Conservation (phyloP, 30 jellyfish, hydroid and myxozoan genomes). For the Aurelia coerulea region DNA sequence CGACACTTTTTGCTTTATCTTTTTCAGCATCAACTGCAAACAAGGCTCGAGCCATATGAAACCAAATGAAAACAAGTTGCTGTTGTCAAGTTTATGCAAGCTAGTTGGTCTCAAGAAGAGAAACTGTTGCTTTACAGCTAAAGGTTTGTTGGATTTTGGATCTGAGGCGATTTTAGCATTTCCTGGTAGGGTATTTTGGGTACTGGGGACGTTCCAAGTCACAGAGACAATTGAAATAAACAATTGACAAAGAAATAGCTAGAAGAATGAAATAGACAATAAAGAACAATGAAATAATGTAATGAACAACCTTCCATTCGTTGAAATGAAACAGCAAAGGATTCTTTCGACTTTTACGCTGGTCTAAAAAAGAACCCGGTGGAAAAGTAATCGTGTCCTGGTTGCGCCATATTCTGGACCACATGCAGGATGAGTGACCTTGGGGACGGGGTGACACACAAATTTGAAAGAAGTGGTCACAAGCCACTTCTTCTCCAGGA, state of each 20-base stretch:
- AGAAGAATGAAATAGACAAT: not conserved
- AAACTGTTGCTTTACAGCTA: no score
- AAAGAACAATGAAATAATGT: not conserved
- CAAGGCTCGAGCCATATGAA: no score
- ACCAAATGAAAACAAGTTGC: no score
- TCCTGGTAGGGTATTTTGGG: no score
- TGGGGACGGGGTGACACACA: constrained; percentile 25
- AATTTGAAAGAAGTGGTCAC: constrained; percentile 21
- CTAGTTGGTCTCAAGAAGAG: no score
- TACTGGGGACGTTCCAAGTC: no score
- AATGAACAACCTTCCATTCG: constrained; percentile 18
- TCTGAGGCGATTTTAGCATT: no score
- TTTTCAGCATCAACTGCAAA: no score
- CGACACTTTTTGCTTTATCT: no score
- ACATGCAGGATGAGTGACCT: not conserved
- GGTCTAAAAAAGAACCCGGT: not conserved
- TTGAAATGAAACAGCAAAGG: constrained; percentile 7
- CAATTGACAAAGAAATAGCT: not conserved
- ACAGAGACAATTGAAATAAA: not conserved
- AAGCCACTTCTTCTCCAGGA: constrained; percentile 27
- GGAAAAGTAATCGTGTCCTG: not conserved
- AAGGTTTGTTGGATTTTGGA: no score
- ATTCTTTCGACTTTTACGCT: not conserved
- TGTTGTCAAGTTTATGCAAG: no score
- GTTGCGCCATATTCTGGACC: constrained; percentile 29